Base-by-base conservation (phyloP, 1,140 invertebrate species). In the Euborellia annulipes region DNA sequence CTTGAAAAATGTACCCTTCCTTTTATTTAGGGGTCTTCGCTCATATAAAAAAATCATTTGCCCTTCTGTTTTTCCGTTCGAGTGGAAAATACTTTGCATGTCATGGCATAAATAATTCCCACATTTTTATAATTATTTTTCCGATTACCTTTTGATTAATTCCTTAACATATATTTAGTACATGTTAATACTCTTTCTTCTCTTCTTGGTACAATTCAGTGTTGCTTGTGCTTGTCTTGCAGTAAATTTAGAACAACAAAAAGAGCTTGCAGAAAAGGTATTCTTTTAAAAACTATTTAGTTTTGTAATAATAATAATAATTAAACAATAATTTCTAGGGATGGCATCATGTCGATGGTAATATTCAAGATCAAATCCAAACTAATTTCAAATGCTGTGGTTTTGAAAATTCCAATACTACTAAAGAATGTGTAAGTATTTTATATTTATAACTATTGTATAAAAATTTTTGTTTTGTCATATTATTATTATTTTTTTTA, bases 211-310 rank as follows among this genome's bases (percentile, higher is more conserved):
- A 18, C 91, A 95, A 69, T 95, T 96, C 64, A 85, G 85, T 50
- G 79, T 97, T 51, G 90, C 91, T 34, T 92, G 88, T 66, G 89
- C 88, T 46, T 94, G 89, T 59, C 69, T 96, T 18, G 86, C 87
- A 39, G 83, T 94, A n/a, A 91, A 85, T 62, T 72, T 75, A 36
- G 75, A 83, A 18, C 85, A 91, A 59, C 84, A 92, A 65, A 71
- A 81, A 52, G 70, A 79, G 63, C 62, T 92, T 21, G 85, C 85
- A 16, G 72, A 82, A 61, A 73, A 86, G 66, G 77, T 79, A 62
- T 11, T 11, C n/a, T n/a, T 11, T 8, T 42, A 22, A 42, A 38
- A 34, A 13, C 18, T 45, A 7, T 19, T 16, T 14, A 19, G 21
- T 18, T 27, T n/a, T n/a, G 47, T 46, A 47, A 45, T 4, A 46